Percentiles rank a stretch among this genome's conserved stretches.
Evolutionary conservation across 2,113 vertebrate species (phyloP).

Genomic region (Sula dactylatra): DNA sequence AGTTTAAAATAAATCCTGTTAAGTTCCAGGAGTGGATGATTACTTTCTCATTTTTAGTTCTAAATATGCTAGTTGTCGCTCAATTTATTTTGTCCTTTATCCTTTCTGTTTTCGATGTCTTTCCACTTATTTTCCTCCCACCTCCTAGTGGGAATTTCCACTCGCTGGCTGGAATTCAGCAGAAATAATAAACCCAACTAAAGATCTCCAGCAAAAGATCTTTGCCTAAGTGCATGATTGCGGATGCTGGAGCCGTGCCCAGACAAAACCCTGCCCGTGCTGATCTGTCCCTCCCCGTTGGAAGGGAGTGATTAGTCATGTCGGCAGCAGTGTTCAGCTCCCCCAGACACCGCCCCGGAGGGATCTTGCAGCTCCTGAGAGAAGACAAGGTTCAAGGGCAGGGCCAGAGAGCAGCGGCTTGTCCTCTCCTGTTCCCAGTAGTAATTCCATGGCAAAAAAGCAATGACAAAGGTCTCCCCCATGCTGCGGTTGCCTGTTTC

Average conservation of each 20-base stretch:
- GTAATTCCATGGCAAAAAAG: not conserved
- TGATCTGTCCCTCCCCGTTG: not conserved
- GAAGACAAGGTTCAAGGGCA: not conserved
- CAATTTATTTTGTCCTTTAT: slow-evolving; percentile 15
- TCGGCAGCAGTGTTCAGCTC: accelerated
- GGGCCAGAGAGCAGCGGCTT: not conserved
- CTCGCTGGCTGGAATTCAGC: not conserved
- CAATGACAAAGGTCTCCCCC: accelerated
- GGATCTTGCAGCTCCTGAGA: not conserved
- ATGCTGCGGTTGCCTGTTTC: not conserved
- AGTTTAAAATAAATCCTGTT: slow-evolving; percentile 54
- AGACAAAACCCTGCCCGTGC: not conserved
- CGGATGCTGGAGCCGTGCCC: not conserved
- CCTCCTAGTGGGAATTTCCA: slow-evolving; percentile 20
- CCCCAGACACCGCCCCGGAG: not conserved
- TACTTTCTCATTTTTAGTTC: slow-evolving; percentile 21
- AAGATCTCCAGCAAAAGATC: slow-evolving; percentile 6
- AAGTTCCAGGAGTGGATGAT: slow-evolving; percentile 16
- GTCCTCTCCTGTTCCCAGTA: not conserved
- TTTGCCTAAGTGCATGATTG: not conserved
- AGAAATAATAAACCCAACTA: not conserved
- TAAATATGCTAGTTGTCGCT: not conserved
- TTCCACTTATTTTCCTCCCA: slow-evolving; percentile 5
- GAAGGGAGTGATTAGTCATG: not conserved
- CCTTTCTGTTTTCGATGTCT: not conserved